phyloP scores from a whole-genome alignment of 2,888 invertebrate species.

The Lobophora halterata region DNA sequence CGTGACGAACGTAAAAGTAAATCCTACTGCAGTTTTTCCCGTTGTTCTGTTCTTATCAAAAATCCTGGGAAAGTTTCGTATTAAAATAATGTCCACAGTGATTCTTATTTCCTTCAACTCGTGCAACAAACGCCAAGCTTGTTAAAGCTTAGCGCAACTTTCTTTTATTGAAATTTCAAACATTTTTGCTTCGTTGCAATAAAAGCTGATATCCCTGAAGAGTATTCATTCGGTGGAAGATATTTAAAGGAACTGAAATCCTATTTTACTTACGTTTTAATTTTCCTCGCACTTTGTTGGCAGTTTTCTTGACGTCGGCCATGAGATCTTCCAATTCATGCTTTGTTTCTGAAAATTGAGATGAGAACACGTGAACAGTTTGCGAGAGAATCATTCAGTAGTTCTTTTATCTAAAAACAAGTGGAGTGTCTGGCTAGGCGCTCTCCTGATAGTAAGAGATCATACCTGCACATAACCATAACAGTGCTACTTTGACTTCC shows the following conservation, averaged over 20 bases:
- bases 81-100: too few relatives aligned
- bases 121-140: constrained; percentile 3
- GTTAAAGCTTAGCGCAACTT: neutral
- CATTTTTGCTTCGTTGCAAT: constrained; percentile 3
- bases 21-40: too few relatives aligned
- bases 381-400: constrained; percentile 8
- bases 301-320: constrained; percentile 99
- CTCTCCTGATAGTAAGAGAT: too few relatives aligned
- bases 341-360: constrained; percentile 94
- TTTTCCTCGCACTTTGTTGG: constrained; percentile 99
- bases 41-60: too few relatives aligned
- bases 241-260: constrained; percentile 2
- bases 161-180: constrained; percentile 9
- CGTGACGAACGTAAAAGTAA: too few relatives aligned
- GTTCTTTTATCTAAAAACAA: too few relatives aligned
- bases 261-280: constrained; percentile 92
- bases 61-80: too few relatives aligned
- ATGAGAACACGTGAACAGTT: constrained; percentile 19
- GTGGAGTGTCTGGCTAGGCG: too few relatives aligned
- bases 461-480: too few relatives aligned
- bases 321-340: constrained; percentile 99
- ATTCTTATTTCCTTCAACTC: constrained; percentile 1
- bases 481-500: too few relatives aligned
- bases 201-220: too few relatives aligned
- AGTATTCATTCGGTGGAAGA: too few relatives aligned